Evolutionary conservation across 2,888 invertebrate genomes (phyloP), one percentile per base, ranked within the genome.

Genomic region (Aleiodes testaceus): DNA sequence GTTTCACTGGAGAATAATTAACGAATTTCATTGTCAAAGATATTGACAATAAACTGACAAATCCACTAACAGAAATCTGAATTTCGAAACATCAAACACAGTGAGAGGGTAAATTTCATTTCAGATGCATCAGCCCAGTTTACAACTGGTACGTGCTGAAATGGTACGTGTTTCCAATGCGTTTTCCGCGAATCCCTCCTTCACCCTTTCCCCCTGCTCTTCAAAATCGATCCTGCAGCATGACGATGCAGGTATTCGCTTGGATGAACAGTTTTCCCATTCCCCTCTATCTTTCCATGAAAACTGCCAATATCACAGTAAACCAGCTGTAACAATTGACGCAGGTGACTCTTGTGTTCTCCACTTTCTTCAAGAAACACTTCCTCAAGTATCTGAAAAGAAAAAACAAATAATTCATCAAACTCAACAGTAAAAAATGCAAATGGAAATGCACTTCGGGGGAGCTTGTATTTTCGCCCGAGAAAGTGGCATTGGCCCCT

Each of bases 101-200:
- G 73, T 66, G 26, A 69, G 53, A 64, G 64, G 72, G 74, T 72
- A 65, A 68, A 69, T 69, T 69, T 36, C 59, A 11, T 42, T 59
- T 22, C 30, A 53, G 53, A 63, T 64, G 70, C 50, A 59, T 63
- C 69, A 64, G 52, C 70, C 72, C 36, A 18, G 59, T 36, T 59
- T 59, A 59, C 59, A 59, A 36, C 59, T 18, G 16, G 36, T 36
- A 59, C 59, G 59, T 59, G 59, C 59, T 59, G 59, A 59, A 59
- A 59, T 36, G 59, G 59, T 59, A 59, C 59, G 59, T 59, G 59
- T 36, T 59, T 72, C 45, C 65, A 50, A 67, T 73, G 61, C 59
- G 69, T 72, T 68, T 61, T 50, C 36, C 67, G 55, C 49, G 14
- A 42, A 45, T 30, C 52, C 74, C 66, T 66, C 20, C 44, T 1